Percentiles rank a stretch among this genome's conserved stretches.
These are phyloP conservation scores for Diglossa cyanea DNA, from an alignment of 2,797 vertebrate species.

Conservation along the genomic window DNA sequence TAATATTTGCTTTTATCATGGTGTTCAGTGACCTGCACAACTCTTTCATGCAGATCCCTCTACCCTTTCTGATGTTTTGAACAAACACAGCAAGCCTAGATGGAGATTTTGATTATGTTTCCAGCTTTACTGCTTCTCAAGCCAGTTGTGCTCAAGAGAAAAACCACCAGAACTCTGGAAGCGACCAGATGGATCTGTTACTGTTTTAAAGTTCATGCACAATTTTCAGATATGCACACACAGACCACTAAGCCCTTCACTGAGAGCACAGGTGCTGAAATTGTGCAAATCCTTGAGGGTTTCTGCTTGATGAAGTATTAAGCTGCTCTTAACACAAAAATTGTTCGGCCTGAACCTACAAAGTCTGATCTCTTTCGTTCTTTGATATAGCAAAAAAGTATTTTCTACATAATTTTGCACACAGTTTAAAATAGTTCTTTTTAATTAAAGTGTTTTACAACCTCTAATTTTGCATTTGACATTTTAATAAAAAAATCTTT, in stretches of 20 bases:
- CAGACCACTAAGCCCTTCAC: background rate
- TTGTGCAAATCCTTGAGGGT: background rate
- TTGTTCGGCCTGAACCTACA: background rate
- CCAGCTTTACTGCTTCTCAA: slow-evolving; percentile 70
- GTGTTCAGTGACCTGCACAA: background rate
- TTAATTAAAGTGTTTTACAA: background rate
- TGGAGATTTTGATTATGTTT: slow-evolving; percentile 73
- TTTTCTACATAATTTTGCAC: slow-evolving; percentile 23
- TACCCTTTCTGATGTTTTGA: slow-evolving; percentile 73
- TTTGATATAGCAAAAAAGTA: background rate
- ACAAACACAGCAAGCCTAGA: slow-evolving; percentile 67
- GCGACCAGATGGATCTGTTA: slow-evolving; percentile 9
- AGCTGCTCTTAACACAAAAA: background rate
- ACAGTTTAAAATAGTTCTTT: background rate
- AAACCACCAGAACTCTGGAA: slow-evolving; percentile 48
- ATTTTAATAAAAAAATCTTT: slow-evolving; percentile 4
- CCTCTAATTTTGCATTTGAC: background rate
- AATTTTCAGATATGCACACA: background rate
- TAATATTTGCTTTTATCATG: background rate
- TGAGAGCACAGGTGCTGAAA: slow-evolving; percentile 13
- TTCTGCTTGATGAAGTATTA: background rate
- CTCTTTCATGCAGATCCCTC: slow-evolving; percentile 65
- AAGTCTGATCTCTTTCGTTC: background rate
- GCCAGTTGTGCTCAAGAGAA: slow-evolving; percentile 49
- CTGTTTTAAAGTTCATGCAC: background rate